Percentiles rank a stretch among this genome's conserved stretches.
phyloP scores from a whole-genome alignment of 2,888 invertebrate genomes.

The Ceriagrion tenellum region DNA sequence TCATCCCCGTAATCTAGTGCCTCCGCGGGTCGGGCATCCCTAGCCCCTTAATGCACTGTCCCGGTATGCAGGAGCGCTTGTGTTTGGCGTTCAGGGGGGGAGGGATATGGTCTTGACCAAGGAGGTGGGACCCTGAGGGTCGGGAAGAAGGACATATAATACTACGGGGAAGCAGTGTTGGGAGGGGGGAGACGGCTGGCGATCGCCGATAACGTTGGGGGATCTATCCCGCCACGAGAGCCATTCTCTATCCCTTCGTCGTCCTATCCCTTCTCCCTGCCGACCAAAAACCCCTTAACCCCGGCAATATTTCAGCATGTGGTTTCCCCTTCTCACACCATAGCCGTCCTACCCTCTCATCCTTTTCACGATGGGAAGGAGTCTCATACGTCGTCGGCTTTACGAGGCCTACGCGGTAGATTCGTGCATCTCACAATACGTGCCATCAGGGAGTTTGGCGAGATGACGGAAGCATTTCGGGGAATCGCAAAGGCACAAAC shows the following conservation, averaged over 20 bases:
- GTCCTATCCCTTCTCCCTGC: neutral
- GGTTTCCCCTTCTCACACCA: neutral
- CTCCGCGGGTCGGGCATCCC: neutral
- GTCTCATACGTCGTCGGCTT: neutral
- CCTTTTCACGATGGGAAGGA: neutral
- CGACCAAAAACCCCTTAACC: neutral
- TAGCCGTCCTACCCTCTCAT: neutral
- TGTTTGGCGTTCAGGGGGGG: neutral
- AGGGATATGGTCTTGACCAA: neutral
- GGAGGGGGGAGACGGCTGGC: conserved; percentile 55
- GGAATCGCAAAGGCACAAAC: neutral
- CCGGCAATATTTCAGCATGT: neutral
- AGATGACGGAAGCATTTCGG: neutral
- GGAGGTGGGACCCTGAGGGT: neutral
- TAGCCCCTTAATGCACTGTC: neutral
- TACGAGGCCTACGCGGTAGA: neutral
- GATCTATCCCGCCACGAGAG: conserved; percentile 16
- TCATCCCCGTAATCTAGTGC: neutral
- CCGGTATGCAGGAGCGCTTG: neutral
- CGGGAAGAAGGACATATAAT: neutral
- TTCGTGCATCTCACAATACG: neutral
- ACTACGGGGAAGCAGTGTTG: neutral
- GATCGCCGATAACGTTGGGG: conserved; percentile 53
- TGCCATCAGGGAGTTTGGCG: too few relatives aligned
- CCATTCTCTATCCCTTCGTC: neutral